Conservation (phyloP, 2,888 invertebrate species). For the Acanthoscelides obtectus region DNA sequence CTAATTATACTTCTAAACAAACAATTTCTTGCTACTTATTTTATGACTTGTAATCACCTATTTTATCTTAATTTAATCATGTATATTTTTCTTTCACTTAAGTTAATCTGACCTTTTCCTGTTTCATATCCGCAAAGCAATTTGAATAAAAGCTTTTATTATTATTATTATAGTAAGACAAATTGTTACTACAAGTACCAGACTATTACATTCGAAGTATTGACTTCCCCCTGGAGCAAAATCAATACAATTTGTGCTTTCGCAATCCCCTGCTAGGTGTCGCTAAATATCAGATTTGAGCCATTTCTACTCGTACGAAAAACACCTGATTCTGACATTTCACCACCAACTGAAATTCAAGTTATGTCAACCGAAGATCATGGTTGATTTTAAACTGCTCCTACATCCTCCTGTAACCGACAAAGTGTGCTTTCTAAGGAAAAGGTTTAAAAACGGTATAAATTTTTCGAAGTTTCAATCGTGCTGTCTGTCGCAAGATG, state of each 20-base stretch:
- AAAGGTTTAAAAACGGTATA: slow-evolving; percentile 13
- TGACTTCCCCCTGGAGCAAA: background rate
- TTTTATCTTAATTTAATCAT: no score
- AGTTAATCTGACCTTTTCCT: no score
- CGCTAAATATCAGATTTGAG: background rate
- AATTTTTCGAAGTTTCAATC: background rate
- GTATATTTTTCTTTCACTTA: no score
- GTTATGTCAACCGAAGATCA: slow-evolving; percentile 14
- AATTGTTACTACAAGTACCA: no score
- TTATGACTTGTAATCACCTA: no score
- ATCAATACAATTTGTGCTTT: background rate
- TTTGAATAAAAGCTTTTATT: no score
- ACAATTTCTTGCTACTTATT: no score
- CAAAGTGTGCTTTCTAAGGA: slow-evolving; percentile 20
- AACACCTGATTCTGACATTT: background rate
- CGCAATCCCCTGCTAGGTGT: background rate
- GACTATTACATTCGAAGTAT: no score
- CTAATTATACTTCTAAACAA: no score
- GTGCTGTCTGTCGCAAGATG: slow-evolving; percentile 6
- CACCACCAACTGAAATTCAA: slow-evolving; percentile 4
- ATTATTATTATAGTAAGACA: no score
- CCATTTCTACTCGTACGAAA: background rate
- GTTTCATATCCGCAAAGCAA: no score
- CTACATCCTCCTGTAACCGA: slow-evolving; percentile 25
- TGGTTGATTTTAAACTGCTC: slow-evolving; percentile 35